Evolutionary conservation across 2,888 invertebrate species (phyloP), one percentile per base, ranked within the genome.

Genomic region (Idaea aversata): DNA sequence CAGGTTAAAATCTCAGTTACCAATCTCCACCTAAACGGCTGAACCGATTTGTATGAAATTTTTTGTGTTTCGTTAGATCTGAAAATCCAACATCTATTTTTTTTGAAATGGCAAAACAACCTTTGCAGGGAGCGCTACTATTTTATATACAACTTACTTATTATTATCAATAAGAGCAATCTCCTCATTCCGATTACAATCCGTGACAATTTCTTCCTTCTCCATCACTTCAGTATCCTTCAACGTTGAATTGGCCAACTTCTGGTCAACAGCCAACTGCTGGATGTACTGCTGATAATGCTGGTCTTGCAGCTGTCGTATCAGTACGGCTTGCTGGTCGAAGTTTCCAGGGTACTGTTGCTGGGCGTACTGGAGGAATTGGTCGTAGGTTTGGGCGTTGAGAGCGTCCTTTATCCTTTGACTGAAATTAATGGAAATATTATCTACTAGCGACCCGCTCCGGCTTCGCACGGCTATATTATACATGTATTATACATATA

Each of bases 261-360:
- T 75, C 66, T 90, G 84, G 68, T 92, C 90, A 1, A 94, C 91
- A 0, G 95, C 96, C 58, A 99, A 92, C 86, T 99, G 99, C 79
- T 99, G 98, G 95, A 99, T 98, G 87, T 99, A 99, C 83, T 99
- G 99, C 84, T 99, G 98, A 86, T 99, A 99, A 88, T 99, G 99
- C 82, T 99, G 99, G 77, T 99, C 99, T 90, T 99, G 99, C 61
- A 99, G 92, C 84, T 99, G 99, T 65, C 96, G 94, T 67, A 99
- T 98, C 35, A 99, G 93, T 59, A 97, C 95, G 0, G 97, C 98
- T 94, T 99, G 99, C 93, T 99, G 96, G 76, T 97, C 97, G 0
- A 96, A 96, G 85, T 97, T 96, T 3, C 95, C 96, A 0, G 97
- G 96, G 81, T 95, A 96, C 84, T 99, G 99, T 83, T 99, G 98